Conservation (phyloP, 2,113 vertebrate species). For the Eptesicus fuscus region DNA sequence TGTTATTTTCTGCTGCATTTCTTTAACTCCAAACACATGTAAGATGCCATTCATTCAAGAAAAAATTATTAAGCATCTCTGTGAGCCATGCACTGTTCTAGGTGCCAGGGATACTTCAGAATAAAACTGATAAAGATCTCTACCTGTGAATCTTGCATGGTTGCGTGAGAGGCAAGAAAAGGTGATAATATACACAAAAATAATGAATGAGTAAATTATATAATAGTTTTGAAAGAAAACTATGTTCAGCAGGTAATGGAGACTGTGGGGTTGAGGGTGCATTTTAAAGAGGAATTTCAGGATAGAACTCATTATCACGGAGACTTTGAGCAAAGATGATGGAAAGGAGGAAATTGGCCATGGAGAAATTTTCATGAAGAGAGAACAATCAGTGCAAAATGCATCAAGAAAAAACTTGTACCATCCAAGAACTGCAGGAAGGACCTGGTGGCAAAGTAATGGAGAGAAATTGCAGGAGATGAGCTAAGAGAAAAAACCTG, state of each 20-base stretch:
- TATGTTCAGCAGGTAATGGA: neutral
- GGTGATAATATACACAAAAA: neutral
- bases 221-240: neutral
- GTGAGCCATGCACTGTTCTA: neutral
- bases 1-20: neutral
- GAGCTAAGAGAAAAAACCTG: no score
- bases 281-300: neutral
- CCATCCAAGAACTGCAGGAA: neutral
- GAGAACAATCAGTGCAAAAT: neutral
- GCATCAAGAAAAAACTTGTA: neutral
- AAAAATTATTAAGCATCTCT: neutral
- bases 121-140: neutral
- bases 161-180: neutral
- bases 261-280: neutral
- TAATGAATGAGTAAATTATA: neutral
- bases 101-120: neutral
- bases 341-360: neutral
- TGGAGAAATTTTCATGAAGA: neutral
- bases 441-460: no score
- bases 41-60: neutral
- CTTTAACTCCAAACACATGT: neutral
- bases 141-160: no score
- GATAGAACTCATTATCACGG: neutral
- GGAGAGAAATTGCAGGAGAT: no score
- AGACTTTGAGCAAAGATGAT: neutral